Evolutionary conservation across 2,113 vertebrate genomes (phyloP).

Genomic region (Saguinus midas): DNA sequence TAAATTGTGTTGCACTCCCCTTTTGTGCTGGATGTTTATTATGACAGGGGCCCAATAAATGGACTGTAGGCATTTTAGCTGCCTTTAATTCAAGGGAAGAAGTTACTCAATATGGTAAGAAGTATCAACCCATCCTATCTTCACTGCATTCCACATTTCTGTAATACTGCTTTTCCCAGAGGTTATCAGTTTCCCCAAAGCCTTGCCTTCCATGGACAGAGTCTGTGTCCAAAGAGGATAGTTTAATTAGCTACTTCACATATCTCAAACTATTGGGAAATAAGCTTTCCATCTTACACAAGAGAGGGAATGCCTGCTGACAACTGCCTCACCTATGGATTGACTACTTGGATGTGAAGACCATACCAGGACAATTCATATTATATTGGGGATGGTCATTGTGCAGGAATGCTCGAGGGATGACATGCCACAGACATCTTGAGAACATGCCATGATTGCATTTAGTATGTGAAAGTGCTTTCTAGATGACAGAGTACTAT

Average conservation of each 20-base stretch:
- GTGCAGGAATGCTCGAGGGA: not conserved
- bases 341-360: not conserved
- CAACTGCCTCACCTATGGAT: not conserved
- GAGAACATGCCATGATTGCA: not conserved
- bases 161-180: not conserved
- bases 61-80: slow-evolving; percentile 24
- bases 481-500: not conserved
- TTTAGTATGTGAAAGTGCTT: not conserved
- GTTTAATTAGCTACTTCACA: slow-evolving; percentile 30
- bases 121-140: not conserved
- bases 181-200: not conserved
- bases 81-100: not conserved
- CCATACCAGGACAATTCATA: not conserved
- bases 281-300: not conserved
- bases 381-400: too few species aligned
- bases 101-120: slow-evolving; percentile 55
- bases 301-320: not conserved
- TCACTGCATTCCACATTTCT: not conserved
- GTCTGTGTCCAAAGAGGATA: not conserved
- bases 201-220: slow-evolving; percentile 51
- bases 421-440: not conserved
- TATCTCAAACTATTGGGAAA: not conserved
- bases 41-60: not conserved
- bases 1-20: not conserved
- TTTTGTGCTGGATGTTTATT: slow-evolving; percentile 28